A percentile compares a stretch with the other conserved stretches of the same genome.
Conservation (phyloP, 2,888 invertebrate genomes). For the Tetropium fuscum region DNA sequence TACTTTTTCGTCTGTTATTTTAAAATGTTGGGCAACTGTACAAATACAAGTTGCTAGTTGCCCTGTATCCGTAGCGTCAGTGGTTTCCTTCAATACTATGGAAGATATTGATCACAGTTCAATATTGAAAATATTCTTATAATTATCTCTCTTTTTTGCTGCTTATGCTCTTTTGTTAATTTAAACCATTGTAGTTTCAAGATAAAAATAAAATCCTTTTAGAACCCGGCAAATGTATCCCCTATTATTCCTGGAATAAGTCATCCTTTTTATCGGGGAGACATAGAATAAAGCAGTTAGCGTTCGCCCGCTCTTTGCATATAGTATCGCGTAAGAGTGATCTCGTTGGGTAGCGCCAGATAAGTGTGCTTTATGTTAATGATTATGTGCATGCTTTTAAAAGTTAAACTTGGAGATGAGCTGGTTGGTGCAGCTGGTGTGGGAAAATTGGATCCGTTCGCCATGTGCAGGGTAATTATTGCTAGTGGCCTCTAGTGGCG, state of each 20-base stretch:
- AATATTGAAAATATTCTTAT: too few species aligned
- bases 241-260: too few species aligned
- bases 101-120: too few species aligned
- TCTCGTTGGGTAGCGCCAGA: constrained; percentile 57
- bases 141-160: background rate
- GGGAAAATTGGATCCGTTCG: constrained; percentile 52
- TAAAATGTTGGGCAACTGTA: too few species aligned
- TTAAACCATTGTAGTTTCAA: too few species aligned
- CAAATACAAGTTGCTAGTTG: too few species aligned
- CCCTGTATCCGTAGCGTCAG: too few species aligned
- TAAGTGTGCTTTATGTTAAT: constrained; percentile 62
- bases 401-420: constrained; percentile 57
- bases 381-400: constrained; percentile 63
- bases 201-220: too few species aligned
- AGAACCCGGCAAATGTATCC: too few species aligned
- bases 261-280: constrained; percentile 13
- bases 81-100: too few species aligned
- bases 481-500: constrained; percentile 60
- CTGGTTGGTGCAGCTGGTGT: constrained; percentile 37
- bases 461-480: constrained; percentile 58
- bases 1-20: too few species aligned
- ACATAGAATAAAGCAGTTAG: constrained; percentile 16
- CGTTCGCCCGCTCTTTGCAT: constrained; percentile 21
- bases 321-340: constrained; percentile 49
- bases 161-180: background rate